These are phyloP conservation scores for Anthoscopus minutus DNA, from an alignment of 2,113 vertebrate species.

Conservation along the genomic window DNA sequence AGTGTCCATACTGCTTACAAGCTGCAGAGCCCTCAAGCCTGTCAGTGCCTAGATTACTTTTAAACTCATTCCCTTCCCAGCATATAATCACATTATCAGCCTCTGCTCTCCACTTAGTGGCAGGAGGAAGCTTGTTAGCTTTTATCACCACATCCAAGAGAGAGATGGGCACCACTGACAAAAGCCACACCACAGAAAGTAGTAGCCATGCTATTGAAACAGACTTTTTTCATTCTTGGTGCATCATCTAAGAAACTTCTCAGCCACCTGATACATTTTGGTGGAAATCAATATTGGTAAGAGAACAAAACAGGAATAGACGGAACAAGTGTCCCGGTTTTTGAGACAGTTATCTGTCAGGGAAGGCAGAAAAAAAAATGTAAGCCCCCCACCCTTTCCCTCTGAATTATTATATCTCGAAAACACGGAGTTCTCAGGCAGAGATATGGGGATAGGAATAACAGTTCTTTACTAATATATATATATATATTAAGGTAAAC, in stretches of 20 bases:
- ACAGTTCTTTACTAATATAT: too few species aligned
- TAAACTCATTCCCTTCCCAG: not conserved
- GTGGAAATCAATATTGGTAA: not conserved
- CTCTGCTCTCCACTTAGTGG: not conserved
- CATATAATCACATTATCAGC: not conserved
- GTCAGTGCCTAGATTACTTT: conserved; percentile 33
- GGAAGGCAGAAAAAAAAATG: too few species aligned
- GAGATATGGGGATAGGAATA: too few species aligned
- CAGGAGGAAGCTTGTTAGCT: not conserved
- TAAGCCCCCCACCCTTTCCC: too few species aligned
- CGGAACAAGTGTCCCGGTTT: too few species aligned
- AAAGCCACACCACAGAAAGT: not conserved
- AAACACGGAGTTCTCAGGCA: too few species aligned
- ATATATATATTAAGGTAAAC: too few species aligned
- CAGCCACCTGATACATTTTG: not conserved
- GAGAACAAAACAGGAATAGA: not conserved
- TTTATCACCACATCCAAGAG: not conserved
- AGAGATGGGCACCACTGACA: not conserved
- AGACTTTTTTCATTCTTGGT: not conserved
- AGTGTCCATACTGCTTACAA: conserved; percentile 34
- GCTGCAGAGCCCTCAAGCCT: conserved; percentile 40
- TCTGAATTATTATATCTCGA: too few species aligned
- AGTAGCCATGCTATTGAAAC: not conserved
- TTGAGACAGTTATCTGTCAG: too few species aligned
- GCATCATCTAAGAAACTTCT: not conserved